Evolutionary conservation across 2,888 invertebrate genomes (phyloP), one percentile per base, ranked within the genome.

Genomic region (Heliconius sara): DNA sequence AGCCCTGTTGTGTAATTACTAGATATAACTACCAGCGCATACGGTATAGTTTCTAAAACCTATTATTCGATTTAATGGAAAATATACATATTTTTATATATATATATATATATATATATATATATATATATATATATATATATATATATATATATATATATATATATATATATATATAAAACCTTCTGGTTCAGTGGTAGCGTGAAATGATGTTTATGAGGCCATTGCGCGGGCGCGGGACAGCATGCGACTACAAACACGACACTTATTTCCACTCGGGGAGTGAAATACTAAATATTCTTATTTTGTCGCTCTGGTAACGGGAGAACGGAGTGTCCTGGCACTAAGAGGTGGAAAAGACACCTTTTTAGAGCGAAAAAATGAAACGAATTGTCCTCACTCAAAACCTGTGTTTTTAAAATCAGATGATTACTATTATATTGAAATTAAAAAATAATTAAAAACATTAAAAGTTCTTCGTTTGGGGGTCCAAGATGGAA

Each of bases 1-100:
- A 83, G 83, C 78, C 82, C 79, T 77, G 43, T 85, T 83, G 83
- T 81, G 83, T 82, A 84, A 84, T 80, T 34, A 79, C 83, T 82
- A 27, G 27, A 27, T 27, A 83, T 81, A 80, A 84, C 81, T 77
- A 71, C 79, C 22, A 68, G 73, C 43, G 43, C 27, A 60, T 12
- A 4, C 57, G 2, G 57, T 60, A 60, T 66, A 27, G 66, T 77
- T 68, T 72, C 73, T 80, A 80, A 77, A 43, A 25, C 25, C 70
- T 72, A 73, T 73, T 78, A 78, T 77, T 47, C 65, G 65, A 22
- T 25, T 72, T 7, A 63, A 39, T 74, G 27, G 27, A 27, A 27
- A 2, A 27, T 27, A 27, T 27, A 27, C 2, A 27, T 27, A 27
- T 27, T 2, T 27, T 2, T 27, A 27, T 27, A 27, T 27, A 27